Percentiles rank a stretch among this genome's conserved stretches.
Evolutionary conservation across 2,888 invertebrate species (phyloP).

Genomic region (Amphipyra berbera): DNA sequence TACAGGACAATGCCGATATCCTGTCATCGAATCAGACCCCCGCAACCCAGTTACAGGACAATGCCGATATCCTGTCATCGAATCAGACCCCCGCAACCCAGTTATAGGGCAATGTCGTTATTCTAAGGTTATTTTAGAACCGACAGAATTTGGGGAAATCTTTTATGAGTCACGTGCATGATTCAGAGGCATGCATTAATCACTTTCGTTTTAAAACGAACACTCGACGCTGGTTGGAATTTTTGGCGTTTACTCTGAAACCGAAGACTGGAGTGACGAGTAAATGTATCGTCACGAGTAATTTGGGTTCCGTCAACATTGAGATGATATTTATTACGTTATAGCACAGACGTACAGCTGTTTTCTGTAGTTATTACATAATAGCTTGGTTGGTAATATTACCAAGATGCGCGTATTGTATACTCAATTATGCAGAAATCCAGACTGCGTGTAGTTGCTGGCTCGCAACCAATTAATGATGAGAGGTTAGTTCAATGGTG

Average conservation of each 20-base stretch:
- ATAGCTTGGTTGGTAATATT: constrained; percentile 19
- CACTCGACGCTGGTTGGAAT: constrained; percentile 9
- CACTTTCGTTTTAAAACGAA: constrained; percentile 36
- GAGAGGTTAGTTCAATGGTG: no score
- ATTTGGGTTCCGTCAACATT: constrained; percentile 70
- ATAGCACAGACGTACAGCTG: constrained; percentile 17
- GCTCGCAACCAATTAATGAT: no score
- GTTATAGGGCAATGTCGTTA: no score
- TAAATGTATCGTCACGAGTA: constrained; percentile 69
- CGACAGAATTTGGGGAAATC: constrained; percentile 6
- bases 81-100: no score
- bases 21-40: no score
- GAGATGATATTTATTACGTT: constrained; percentile 8
- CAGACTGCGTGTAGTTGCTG: constrained; percentile 13
- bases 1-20: no score
- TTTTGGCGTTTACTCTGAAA: constrained; percentile 33
- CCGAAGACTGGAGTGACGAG: constrained; percentile 60
- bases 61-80: no score
- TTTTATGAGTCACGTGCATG: constrained; percentile 38
- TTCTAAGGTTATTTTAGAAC: constrained; percentile 20
- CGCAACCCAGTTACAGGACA: no score
- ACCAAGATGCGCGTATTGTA: constrained; percentile 24
- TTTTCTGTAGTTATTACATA: constrained; percentile 32
- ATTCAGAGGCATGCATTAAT: constrained; percentile 42
- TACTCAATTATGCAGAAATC: constrained; percentile 26